Conservation (phyloP, 2,113 vertebrate genomes). For the Eudyptes chrysolophus region DNA sequence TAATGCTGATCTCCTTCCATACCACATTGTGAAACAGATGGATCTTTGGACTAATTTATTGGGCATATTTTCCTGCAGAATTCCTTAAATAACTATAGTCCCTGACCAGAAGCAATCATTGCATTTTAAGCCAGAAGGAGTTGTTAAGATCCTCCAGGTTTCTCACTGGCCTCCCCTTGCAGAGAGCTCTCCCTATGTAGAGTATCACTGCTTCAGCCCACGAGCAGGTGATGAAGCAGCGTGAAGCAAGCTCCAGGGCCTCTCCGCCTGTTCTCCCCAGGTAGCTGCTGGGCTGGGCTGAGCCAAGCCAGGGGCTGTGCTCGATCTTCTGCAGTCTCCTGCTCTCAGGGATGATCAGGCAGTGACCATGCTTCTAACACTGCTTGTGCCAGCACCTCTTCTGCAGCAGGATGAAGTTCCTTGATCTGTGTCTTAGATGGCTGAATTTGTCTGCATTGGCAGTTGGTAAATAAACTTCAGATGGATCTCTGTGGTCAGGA, state of each 20-base stretch:
- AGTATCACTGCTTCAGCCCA: neutral
- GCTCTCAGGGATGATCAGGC: neutral
- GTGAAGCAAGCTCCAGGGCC: fast-evolving
- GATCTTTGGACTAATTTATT: neutral
- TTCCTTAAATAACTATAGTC: neutral
- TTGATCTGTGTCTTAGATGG: neutral
- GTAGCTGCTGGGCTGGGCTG: neutral
- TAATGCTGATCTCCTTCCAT: neutral
- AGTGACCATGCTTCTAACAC: neutral
- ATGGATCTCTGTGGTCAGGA: neutral
- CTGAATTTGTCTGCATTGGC: neutral
- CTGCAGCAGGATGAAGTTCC: neutral
- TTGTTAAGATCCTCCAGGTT: neutral
- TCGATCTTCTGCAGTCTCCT: neutral
- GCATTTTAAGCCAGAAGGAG: neutral
- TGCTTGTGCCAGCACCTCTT: fast-evolving
- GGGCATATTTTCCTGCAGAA: neutral
- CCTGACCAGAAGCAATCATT: neutral
- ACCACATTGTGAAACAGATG: neutral
- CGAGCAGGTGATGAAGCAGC: neutral
- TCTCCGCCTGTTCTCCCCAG: neutral
- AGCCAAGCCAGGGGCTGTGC: neutral
- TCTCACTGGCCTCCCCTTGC: neutral
- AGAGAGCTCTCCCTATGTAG: neutral
- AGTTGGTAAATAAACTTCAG: neutral